Conservation (phyloP, 2,797 vertebrate genomes). For the Alosa sapidissima region DNA sequence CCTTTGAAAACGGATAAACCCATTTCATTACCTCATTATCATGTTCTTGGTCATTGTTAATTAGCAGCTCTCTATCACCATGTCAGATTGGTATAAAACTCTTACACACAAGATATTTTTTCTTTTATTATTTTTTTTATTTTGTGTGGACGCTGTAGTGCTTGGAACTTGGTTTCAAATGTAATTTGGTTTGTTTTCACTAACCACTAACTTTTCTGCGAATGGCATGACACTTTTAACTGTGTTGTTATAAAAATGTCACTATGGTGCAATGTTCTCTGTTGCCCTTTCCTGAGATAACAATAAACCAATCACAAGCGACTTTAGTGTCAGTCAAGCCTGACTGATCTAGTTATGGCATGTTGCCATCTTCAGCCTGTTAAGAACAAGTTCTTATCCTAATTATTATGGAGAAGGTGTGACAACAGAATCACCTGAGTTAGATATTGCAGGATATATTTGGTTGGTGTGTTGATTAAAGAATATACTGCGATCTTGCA, state of each 20-base stretch:
- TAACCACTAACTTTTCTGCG: neutral
- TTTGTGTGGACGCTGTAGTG: neutral
- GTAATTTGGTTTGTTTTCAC: neutral
- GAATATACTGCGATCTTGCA: neutral
- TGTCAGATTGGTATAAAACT: neutral
- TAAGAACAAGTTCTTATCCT: neutral
- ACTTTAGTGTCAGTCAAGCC: neutral
- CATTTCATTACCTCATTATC: neutral
- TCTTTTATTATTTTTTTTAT: too few species aligned
- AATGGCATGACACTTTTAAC: neutral
- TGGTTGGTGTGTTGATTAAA: neutral
- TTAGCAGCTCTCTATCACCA: neutral
- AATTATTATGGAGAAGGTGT: neutral
- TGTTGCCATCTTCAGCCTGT: neutral
- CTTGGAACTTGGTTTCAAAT: neutral
- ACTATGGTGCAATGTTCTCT: neutral
- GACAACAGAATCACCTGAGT: neutral
- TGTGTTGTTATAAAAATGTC: constrained; percentile 23
- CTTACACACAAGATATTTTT: neutral
- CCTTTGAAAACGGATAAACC: neutral
- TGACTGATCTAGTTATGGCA: neutral
- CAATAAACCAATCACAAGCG: neutral
- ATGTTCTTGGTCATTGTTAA: neutral
- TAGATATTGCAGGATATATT: neutral
- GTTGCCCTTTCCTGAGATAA: constrained; percentile 6